Conservation (phyloP, 2,113 vertebrate species). For the Cochlearius cochlearius region DNA sequence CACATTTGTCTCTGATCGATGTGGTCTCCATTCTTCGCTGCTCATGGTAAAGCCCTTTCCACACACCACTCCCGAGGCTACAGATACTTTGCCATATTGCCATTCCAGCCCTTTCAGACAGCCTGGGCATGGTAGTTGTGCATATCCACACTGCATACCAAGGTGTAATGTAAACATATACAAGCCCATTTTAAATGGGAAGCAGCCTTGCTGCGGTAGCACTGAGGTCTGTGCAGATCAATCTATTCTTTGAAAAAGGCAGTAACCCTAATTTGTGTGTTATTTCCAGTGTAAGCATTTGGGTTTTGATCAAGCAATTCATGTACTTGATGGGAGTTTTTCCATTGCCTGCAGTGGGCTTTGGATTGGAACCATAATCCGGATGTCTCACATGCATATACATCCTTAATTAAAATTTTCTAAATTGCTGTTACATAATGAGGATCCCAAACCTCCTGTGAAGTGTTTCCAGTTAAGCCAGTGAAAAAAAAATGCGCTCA, state of each 20-base stretch:
- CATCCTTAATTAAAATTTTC: constrained; percentile 32
- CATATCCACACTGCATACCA: not conserved
- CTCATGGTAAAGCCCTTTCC: not conserved
- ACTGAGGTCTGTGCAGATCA: not conserved
- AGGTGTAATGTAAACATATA: constrained; percentile 1
- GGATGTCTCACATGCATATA: not conserved
- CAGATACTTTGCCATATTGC: not conserved
- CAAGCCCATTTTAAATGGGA: not conserved
- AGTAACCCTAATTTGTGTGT: not conserved
- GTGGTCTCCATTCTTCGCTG: not conserved
- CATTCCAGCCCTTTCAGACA: not conserved
- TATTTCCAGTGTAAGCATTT: constrained; percentile 24
- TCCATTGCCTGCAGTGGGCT: constrained; percentile 27
- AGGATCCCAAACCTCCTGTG: constrained; percentile 21
- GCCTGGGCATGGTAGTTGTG: not conserved
- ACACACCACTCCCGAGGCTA: not conserved
- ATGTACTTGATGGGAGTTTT: not conserved
- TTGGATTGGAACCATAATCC: constrained; percentile 30
- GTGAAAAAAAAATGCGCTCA: not conserved
- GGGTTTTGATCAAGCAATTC: constrained; percentile 27
- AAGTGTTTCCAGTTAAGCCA: constrained; percentile 31
- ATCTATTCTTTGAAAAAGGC: not conserved
- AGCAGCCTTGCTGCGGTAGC: not conserved
- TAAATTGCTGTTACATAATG: constrained; percentile 44
- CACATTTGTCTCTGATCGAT: not conserved